Evolutionary conservation across 2,888 invertebrate genomes (phyloP), one percentile per base, ranked within the genome.

Genomic region (Bellardia pandia): DNA sequence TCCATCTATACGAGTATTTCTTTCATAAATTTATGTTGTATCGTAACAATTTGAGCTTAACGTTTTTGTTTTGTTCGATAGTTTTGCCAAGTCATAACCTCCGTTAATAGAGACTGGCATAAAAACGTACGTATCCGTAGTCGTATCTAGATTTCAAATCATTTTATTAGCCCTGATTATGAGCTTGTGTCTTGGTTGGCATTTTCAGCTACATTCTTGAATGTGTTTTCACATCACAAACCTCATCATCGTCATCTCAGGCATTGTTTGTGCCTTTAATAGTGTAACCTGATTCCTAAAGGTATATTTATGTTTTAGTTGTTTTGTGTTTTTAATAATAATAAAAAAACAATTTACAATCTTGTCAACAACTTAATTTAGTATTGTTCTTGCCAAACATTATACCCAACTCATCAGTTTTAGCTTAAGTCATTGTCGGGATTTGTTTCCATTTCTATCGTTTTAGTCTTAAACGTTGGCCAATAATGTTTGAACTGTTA

Each of bases 141-240:
- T n/a, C 9, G 11, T 69, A 37, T 33, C 8, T 45, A 74, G 14
- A 45, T 68, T 76, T 82, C 53, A 71, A 71, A 40, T 60, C 42
- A 76, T 80, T 80, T 85, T 69, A 85, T 80, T 85, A 69, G 71
- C 79, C 37, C 53, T 79, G 75, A 79, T 79, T 79, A 79, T 75
- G 5, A 62, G 33, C 14, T 68, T 78, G 48, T 79, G 42, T 56
- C 13, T 69, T 53, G 37, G 42, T 53, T 16, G 51, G 51, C 33
- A 68, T 74, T 37, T 79, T 37, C 62, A 69, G 64, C 58, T 48
- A 45, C 75, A 81, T 75, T 81, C 42, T 42, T 72, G 13, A 6
- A 72, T 56, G n/a, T 53, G n/a, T 72, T 72, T 72, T 56, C 72
- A 23, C 56, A 72, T 56, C 40, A 13, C 14, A 13, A 69, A 51